phyloP scores from a whole-genome alignment of 2,113 vertebrate genomes.

The Mesembrinibis cayennensis region DNA sequence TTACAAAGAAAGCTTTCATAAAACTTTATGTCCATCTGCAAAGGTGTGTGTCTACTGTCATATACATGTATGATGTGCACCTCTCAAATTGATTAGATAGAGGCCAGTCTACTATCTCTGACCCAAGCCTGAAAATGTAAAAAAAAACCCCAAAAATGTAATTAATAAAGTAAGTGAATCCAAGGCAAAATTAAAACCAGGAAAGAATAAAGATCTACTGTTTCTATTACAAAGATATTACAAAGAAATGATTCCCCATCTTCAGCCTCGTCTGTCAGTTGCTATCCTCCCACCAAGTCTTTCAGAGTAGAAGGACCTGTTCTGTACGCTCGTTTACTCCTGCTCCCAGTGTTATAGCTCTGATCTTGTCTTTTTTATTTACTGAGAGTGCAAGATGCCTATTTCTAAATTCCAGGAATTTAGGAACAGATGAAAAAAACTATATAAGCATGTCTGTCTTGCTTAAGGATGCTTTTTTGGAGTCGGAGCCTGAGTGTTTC shows the following conservation, averaged over 20 bases:
- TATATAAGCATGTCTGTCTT: not conserved
- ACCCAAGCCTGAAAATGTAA: not conserved
- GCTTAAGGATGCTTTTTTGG: not conserved
- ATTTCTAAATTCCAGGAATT: not conserved
- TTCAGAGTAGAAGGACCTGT: not conserved
- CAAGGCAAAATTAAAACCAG: not conserved
- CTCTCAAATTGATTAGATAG: not conserved
- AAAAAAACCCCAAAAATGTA: no score
- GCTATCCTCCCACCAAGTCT: not conserved
- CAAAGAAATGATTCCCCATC: not conserved
- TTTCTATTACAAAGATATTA: not conserved
- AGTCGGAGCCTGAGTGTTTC: not conserved
- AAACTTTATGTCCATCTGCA: not conserved
- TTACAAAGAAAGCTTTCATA: not conserved
- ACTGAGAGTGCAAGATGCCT: not conserved
- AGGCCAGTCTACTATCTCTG: not conserved
- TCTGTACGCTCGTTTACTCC: not conserved
- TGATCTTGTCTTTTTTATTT: not conserved
- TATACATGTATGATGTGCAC: fast-evolving
- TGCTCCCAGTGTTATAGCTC: not conserved
- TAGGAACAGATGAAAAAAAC: not conserved
- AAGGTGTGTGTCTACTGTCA: not conserved
- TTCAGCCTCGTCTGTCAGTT: not conserved
- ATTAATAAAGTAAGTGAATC: not conserved
- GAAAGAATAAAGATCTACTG: not conserved